Conservation (phyloP, 23 tunicate species). For the Trididemnum clinides region DNA sequence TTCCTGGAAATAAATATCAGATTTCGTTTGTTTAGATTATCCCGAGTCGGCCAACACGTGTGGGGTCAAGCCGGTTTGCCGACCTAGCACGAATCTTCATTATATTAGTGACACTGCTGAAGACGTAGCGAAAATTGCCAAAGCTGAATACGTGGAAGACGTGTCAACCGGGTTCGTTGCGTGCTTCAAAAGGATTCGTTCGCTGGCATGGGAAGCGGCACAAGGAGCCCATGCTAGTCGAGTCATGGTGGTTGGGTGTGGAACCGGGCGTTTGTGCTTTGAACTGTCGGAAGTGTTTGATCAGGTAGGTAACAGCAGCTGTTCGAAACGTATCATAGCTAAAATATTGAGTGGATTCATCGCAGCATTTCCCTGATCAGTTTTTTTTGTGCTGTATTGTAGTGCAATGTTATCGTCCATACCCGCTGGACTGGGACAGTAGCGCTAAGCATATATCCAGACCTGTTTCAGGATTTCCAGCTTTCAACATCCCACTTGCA, state of each 20-base stretch:
- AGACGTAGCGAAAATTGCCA: neutral
- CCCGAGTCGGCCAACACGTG: neutral
- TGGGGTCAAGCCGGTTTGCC: slow-evolving; percentile 15
- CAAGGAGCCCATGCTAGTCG: slow-evolving; percentile 31
- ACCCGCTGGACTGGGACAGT: too few relatives aligned
- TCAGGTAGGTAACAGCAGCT: too few relatives aligned
- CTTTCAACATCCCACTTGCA: too few relatives aligned
- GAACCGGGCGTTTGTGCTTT: slow-evolving; percentile 72
- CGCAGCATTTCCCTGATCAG: too few relatives aligned
- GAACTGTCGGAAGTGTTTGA: slow-evolving; percentile 51
- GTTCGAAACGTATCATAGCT: neutral
- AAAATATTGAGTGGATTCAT: too few relatives aligned
- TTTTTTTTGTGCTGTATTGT: too few relatives aligned
- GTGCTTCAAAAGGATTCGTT: slow-evolving; percentile 22
- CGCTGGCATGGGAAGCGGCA: slow-evolving; percentile 49
- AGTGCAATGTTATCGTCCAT: too few relatives aligned
- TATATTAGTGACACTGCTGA: slow-evolving; percentile 36
- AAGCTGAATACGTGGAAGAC: slow-evolving; percentile 4
- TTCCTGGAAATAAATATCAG: too few relatives aligned
- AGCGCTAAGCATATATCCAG: too few relatives aligned
- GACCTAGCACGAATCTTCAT: slow-evolving; percentile 39
- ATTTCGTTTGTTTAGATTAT: slow-evolving; percentile 21
- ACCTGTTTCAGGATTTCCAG: too few relatives aligned
- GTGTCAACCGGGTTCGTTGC: neutral
- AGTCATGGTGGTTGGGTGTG: slow-evolving; percentile 86